Evolutionary conservation across 2,888 invertebrate species (phyloP), one percentile per base, ranked within the genome.

Genomic region (Monochamus alternatus): DNA sequence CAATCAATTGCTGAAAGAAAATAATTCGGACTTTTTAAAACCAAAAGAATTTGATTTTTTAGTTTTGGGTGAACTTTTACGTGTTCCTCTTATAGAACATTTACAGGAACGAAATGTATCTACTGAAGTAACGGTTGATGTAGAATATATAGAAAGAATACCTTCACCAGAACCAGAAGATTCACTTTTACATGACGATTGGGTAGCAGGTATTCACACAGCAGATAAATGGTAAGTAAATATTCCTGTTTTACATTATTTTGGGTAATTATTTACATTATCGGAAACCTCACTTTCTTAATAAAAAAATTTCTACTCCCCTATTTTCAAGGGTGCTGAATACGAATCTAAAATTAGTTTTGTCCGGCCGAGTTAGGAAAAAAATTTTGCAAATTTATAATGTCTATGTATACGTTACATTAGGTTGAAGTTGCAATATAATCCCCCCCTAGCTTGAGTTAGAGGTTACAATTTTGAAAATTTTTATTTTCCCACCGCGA

Each of bases 171-270:
- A 96, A 85, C 98, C 98, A 0, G 94, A 97, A 86, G 96, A 98
- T 87, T 96, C 97, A 87, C 90, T 99, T 80, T 92, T 96, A 87
- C 98, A 98, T 85, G 97, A 98, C 89, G 99, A 99, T 87, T 99
- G 99, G 99, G 97, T 99, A n/a, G 95, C 97, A 30, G 79, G 81
- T 5, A 78, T 86, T 74, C 78, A 85, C 65, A 81, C 84, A 65
- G 64, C 75, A 60, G 82, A 85, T 63, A 84, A 82, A 84, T 86
- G 86, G 86, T 85, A 81, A 67, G 64, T 10, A 22, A 22, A 22
- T 1, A 22, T 22, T 22, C 22, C 22, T 1, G 22, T 22, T 22
- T 22, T 22, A 22, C 1, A 22, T 22, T 22, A 22, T 22, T 22
- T 22, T 22, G 22, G 22, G 22, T 22, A 22, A 22, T 22, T 22